Percentiles rank a stretch among this genome's conserved stretches.
These are phyloP conservation scores for Daubentonia madagascariensis DNA, from an alignment of 2,113 vertebrate species.

Conservation along the genomic window DNA sequence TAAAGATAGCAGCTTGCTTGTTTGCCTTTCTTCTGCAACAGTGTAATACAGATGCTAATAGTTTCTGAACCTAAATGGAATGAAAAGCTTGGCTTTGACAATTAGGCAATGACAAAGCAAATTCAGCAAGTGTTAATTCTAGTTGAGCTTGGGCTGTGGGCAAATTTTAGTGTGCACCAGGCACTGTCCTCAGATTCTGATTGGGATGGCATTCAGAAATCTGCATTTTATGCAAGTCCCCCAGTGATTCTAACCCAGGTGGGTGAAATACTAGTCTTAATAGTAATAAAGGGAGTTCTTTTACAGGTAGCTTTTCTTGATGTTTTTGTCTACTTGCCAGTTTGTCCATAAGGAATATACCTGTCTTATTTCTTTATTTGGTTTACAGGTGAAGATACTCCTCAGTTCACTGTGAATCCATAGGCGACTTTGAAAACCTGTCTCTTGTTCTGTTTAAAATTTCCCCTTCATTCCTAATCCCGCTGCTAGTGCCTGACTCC, in stretches of 20 bases:
- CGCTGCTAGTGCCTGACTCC: not conserved
- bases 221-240: not conserved
- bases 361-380: not conserved
- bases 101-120: not conserved
- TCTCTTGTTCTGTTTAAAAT: not conserved
- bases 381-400: not conserved
- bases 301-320: not conserved
- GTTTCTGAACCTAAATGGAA: not conserved
- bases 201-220: not conserved
- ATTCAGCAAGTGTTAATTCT: not conserved
- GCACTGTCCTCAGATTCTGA: not conserved
- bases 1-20: not conserved
- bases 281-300: not conserved
- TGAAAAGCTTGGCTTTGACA: not conserved
- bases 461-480: not conserved
- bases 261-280: not conserved
- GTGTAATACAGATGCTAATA: not conserved
- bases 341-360: not conserved
- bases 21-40: not conserved
- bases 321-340: not conserved
- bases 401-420: not conserved
- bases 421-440: not conserved
- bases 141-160: not conserved
- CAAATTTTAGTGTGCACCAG: not conserved
- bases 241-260: not conserved